phyloP scores from a whole-genome alignment of 2,888 invertebrate species.

The Sinohyriopsis cumingii region DNA sequence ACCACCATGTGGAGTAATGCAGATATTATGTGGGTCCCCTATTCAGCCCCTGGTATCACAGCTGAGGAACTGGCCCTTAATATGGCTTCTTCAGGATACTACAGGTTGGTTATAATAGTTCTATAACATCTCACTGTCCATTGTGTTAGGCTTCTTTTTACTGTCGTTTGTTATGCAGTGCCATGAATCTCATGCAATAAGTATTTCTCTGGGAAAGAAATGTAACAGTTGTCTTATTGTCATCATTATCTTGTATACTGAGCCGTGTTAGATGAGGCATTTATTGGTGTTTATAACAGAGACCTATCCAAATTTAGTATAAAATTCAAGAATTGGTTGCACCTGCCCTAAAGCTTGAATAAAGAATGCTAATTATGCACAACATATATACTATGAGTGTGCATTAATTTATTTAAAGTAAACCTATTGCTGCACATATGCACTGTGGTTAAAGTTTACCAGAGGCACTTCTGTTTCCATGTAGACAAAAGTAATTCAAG shows the following conservation, averaged over 20 bases:
- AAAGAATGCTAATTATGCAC: too few species aligned
- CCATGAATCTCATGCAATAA: too few species aligned
- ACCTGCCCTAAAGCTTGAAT: too few species aligned
- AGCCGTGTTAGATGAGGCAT: not conserved
- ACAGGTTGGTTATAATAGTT: conserved; percentile 45
- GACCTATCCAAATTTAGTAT: too few species aligned
- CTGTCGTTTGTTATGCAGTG: not conserved
- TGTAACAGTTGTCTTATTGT: not conserved
- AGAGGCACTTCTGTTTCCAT: too few species aligned
- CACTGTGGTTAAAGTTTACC: too few species aligned
- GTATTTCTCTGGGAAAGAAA: not conserved
- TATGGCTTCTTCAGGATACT: conserved; percentile 69
- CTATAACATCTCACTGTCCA: not conserved
- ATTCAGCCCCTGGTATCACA: conserved; percentile 45
- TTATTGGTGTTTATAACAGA: too few species aligned
- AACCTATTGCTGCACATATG: too few species aligned
- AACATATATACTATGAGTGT: too few species aligned
- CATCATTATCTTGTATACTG: not conserved
- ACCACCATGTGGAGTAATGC: conserved; percentile 63
- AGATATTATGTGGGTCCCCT: conserved; percentile 62
- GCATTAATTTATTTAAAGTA: too few species aligned
- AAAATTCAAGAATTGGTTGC: too few species aligned
- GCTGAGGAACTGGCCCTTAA: conserved; percentile 63
- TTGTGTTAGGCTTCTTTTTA: not conserved
- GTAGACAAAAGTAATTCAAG: too few species aligned